A percentile compares a stretch with the other conserved stretches of the same genome.
phyloP scores from a whole-genome alignment of 2,113 vertebrate genomes.

The Indicator maculatus region DNA sequence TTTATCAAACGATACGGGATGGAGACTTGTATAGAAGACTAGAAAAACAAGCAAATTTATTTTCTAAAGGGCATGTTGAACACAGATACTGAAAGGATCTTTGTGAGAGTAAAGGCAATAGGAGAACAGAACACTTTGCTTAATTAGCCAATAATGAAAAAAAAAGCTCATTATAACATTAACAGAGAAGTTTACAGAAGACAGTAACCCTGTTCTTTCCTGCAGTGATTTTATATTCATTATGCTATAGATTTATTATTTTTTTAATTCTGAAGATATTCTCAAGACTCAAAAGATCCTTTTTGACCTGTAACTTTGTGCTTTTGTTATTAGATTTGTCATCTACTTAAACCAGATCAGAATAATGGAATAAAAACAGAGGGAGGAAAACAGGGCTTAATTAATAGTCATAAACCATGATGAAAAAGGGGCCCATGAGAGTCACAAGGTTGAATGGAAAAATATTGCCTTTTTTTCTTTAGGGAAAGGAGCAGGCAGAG shows the following conservation, averaged over 20 bases:
- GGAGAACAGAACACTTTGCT: neutral
- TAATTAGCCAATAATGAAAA: constrained; percentile 1
- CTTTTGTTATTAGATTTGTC: neutral
- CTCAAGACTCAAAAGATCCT: neutral
- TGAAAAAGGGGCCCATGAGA: neutral
- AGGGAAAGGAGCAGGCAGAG: neutral
- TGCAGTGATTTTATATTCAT: neutral
- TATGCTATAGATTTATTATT: neutral
- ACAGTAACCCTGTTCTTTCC: neutral
- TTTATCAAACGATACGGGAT: neutral
- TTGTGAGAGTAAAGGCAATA: neutral
- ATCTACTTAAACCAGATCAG: neutral
- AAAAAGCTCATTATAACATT: neutral
- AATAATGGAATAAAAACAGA: neutral
- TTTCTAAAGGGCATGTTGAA: neutral
- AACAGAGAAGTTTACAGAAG: neutral
- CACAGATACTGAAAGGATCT: neutral
- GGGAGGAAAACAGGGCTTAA: neutral
- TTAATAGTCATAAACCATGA: neutral
- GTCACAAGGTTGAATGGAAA: neutral
- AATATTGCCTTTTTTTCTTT: constrained; percentile 35
- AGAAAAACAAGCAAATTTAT: neutral
- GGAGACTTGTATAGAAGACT: neutral
- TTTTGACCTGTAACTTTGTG: neutral
- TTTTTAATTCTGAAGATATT: neutral